Evolutionary conservation across 2,888 invertebrate species (phyloP), one percentile per base, ranked within the genome.

Genomic region (Rotaria socialis): DNA sequence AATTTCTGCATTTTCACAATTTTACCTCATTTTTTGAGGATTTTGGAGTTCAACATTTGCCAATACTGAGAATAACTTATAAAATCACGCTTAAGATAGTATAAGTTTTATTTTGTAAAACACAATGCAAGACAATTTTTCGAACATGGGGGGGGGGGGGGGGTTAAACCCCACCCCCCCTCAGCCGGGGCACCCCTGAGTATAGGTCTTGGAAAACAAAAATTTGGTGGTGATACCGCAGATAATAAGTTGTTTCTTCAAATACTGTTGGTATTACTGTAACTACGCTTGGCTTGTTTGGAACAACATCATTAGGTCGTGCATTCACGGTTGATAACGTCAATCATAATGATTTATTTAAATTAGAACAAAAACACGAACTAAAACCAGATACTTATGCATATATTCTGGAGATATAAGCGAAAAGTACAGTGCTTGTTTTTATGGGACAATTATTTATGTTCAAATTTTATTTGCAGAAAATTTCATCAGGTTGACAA

Each of bases 161-260:
- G n/a, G n/a, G n/a, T n/a, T n/a, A n/a, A n/a, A n/a, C n/a, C n/a
- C n/a, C n/a, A n/a, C n/a, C n/a, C n/a, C n/a, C n/a, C n/a, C n/a
- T n/a, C n/a, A n/a, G n/a, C n/a, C n/a, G n/a, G n/a, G n/a, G n/a
- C n/a, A n/a, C n/a, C n/a, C n/a, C n/a, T n/a, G n/a, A 95, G 95
- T 85, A 94, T 95, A 90, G 94, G 94, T 0, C 91, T 97, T 41
- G 93, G 93, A 0, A 94, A 95, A 89, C 92, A 97, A 0, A 94
- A 96, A 91, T 96, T 97, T 0, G 98, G 99, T 90, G 99, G 99
- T 0, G 95, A 94, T 89, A 94, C 99, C 94, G 95, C 96, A 0
- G 93, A 93, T 11, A 98, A 97, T 90, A 94, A 94, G 89, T 92
- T 96, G 6, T 93, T 99, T 84, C 96, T 98, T 95, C 98, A 99